Evolutionary conservation across 2,888 invertebrate species (phyloP).

Genomic region (Rotaria macrura): DNA sequence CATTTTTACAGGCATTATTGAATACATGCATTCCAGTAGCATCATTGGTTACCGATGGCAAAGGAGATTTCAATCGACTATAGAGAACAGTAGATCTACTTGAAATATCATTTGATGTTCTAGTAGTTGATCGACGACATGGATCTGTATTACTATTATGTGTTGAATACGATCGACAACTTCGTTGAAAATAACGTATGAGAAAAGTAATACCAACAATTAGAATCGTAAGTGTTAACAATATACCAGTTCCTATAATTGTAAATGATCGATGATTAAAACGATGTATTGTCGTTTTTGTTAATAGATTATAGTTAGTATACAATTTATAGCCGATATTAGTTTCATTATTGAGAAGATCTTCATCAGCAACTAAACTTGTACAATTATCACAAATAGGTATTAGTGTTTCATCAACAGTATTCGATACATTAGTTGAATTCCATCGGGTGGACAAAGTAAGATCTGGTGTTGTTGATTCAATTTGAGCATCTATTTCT

Average conservation of each 20-base stretch:
- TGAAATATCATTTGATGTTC: background rate
- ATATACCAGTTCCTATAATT: background rate
- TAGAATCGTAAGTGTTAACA: background rate
- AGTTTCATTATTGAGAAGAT: background rate
- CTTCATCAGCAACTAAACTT: background rate
- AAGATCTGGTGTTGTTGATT: background rate
- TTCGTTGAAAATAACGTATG: background rate
- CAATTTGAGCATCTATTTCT: background rate
- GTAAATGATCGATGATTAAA: background rate
- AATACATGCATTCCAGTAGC: background rate
- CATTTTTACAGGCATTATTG: background rate
- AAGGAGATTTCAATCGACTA: background rate
- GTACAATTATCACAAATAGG: background rate
- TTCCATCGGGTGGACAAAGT: background rate
- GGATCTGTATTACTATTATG: background rate
- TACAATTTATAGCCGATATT: background rate
- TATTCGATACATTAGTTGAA: background rate
- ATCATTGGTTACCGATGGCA: background rate
- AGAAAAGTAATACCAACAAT: background rate
- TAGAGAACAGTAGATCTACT: background rate
- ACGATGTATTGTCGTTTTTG: background rate
- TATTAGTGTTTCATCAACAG: background rate
- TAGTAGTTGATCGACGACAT: background rate
- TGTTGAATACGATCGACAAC: background rate
- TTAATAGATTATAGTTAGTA: background rate